Conservation (phyloP, 1,140 invertebrate genomes). For the Scaptomyza graminum region DNA sequence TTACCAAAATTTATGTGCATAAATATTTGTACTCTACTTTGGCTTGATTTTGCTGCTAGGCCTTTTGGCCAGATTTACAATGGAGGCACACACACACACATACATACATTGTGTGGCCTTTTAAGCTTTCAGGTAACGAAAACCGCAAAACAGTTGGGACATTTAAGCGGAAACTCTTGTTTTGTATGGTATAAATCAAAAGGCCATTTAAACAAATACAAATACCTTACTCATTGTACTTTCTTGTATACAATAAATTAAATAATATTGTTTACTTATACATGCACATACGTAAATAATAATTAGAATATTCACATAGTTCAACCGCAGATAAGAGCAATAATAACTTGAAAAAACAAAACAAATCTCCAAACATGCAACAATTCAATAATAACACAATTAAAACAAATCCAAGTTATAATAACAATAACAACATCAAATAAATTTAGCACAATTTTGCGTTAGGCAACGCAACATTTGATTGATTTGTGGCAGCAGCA, state of each 20-base stretch:
- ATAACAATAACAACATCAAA: conserved; percentile 23
- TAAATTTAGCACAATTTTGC: conserved; percentile 25
- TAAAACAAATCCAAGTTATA: conserved; percentile 21
- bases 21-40: conserved; percentile 53
- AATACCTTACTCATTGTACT: too few species aligned
- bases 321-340: conserved; percentile 25
- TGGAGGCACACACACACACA: neutral
- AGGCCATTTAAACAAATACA: conserved; percentile 22
- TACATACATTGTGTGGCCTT: neutral
- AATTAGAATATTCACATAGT: neutral
- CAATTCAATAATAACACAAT: conserved; percentile 36
- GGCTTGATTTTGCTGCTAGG: neutral
- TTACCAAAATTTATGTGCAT: conserved; percentile 50
- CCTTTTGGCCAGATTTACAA: conserved; percentile 21
- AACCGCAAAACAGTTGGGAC: conserved; percentile 27
- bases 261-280: conserved; percentile 3
- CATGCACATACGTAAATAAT: neutral
- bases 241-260: neutral
- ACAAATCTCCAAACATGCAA: conserved; percentile 17
- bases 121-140: conserved; percentile 19
- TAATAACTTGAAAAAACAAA: conserved; percentile 17
- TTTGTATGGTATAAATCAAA: conserved; percentile 31
- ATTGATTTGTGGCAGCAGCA: conserved; percentile 68
- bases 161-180: conserved; percentile 12
- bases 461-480: conserved; percentile 47